Base-by-base conservation (phyloP, 2,113 vertebrate species). In the Psilopsiagon aurifrons region DNA sequence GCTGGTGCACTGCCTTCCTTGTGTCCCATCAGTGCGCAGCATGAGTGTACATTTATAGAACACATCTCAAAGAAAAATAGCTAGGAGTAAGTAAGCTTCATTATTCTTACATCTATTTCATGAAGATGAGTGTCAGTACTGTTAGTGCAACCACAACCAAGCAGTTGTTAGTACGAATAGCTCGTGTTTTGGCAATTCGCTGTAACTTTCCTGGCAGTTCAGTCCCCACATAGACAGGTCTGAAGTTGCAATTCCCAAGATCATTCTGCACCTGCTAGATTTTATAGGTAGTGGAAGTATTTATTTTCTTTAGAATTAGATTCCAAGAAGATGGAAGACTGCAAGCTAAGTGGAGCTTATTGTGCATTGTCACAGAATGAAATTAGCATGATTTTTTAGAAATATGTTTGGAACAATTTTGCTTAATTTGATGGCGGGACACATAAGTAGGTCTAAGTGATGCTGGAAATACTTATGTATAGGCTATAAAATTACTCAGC, bases 141-240 rank as follows among this genome's bases (percentile, higher is more conserved):
- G 79, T 41, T 17, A 1, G 18, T 23, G 49, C 41, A 62, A 12
- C 29, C 0, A 0, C 41, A 19, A 28, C 54, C 27, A 20, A 54
- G n/a, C 3, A 46, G 81, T 31, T 54, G n/a, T 27, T 51, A 6
- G 33, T 51, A 24, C n/a, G 64, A 55, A 17, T 9, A 49, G 41
- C 27, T 69, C 0, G 0, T 43, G 13, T 49, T 57, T 55, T 88
- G 60, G 33, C 24, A 68, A 2, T 46, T 66, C 13, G 2, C 37
- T 64, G 60, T 7, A 16, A n/a, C 27, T 37, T 46, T 46, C 43
- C 67, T 66, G 55, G 17, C 23, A 10, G 39, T 47, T 4, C 13
- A 46, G 69, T 57, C 25, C 1, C 7, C 33, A 20, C 0, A 0
- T 5, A 7, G 33, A 51, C 2, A 1, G 15, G 11, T 55, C 41